A percentile compares a stretch with the other conserved stretches of the same genome.
Conservation (phyloP, 1,140 invertebrate species). For the Brachionus plicatilis region DNA sequence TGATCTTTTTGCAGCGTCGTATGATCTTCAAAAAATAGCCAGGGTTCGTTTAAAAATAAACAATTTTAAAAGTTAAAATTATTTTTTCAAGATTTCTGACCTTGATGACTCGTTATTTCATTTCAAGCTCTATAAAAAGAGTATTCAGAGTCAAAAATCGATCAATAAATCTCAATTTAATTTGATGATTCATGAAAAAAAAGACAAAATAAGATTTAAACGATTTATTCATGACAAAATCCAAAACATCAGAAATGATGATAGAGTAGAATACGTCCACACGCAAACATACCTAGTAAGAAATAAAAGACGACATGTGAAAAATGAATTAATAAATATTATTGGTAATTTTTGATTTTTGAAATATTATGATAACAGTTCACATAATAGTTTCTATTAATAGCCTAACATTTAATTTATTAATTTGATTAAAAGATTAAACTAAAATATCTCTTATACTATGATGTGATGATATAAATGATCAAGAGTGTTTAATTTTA, state of each 20-base stretch:
- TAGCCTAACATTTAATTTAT: too few relatives aligned
- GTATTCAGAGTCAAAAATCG: neutral
- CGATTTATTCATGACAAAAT: conserved; percentile 17
- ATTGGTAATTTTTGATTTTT: neutral
- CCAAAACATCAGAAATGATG: neutral
- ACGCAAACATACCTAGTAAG: neutral
- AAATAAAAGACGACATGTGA: neutral
- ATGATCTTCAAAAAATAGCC: conserved; percentile 12
- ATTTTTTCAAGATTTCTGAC: neutral
- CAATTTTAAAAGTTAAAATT: neutral
- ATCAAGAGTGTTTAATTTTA: too few relatives aligned
- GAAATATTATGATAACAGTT: neutral
- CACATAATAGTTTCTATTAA: too few relatives aligned
- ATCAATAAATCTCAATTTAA: neutral
- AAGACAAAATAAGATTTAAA: neutral
- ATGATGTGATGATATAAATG: too few relatives aligned
- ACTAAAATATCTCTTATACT: too few relatives aligned
- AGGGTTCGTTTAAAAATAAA: neutral
- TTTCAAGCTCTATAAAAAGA: neutral
- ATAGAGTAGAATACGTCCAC: conserved; percentile 26
- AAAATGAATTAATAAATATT: neutral
- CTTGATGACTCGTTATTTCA: conserved; percentile 16
- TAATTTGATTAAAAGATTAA: too few relatives aligned
- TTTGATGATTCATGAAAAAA: neutral
- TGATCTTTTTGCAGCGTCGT: conserved; percentile 12